Conservation (phyloP, 2,113 vertebrate species). For the Equus quagga region DNA sequence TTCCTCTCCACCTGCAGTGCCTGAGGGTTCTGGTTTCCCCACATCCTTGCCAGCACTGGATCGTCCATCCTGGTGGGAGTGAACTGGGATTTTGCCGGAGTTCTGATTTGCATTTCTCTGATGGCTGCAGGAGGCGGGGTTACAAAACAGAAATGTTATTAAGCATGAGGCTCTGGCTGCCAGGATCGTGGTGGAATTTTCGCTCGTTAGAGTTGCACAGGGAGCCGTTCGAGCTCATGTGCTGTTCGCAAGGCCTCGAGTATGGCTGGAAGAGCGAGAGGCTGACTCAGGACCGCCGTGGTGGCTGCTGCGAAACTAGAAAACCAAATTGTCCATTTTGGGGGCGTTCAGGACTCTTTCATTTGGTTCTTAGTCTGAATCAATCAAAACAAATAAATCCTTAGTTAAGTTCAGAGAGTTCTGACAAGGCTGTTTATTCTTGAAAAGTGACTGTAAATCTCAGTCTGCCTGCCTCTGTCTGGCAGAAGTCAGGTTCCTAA, state of each 20-base stretch:
- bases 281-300: fast-evolving
- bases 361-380: neutral
- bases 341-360: neutral
- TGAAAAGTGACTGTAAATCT: neutral
- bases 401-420: neutral
- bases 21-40: neutral
- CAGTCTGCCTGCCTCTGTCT: too few relatives aligned
- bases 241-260: neutral
- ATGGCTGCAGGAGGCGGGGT: too few relatives aligned
- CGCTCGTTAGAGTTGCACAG: neutral
- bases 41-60: neutral
- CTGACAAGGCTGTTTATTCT: too few relatives aligned
- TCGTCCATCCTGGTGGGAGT: neutral
- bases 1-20: too few relatives aligned
- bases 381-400: neutral
- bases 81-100: neutral
- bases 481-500: neutral
- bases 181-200: neutral
- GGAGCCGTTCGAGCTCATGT: neutral
- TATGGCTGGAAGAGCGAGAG: neutral
- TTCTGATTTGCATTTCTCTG: neutral
- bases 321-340: neutral
- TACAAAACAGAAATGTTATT: fast-evolving
- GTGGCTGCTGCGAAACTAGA: neutral
- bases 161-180: fast-evolving